phyloP scores from a whole-genome alignment of 2,797 vertebrate genomes.

The Phoebastria nigripes region DNA sequence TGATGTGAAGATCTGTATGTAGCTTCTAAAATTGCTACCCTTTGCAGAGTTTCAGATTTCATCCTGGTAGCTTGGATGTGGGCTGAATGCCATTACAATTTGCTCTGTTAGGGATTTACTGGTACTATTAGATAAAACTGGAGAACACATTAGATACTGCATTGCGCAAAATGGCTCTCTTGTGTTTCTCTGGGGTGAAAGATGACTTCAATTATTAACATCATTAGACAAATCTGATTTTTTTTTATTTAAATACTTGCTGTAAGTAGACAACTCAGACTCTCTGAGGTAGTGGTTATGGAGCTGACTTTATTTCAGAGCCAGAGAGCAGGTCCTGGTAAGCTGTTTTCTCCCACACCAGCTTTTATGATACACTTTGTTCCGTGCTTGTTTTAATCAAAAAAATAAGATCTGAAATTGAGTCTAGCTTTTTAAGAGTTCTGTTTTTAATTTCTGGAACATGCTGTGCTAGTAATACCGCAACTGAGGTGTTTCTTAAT shows the following conservation, averaged over 20 bases:
- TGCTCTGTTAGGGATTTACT: conserved; percentile 56
- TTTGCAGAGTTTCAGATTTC: conserved; percentile 54
- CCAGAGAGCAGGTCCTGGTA: background rate
- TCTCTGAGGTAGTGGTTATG: background rate
- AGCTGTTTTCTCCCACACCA: background rate
- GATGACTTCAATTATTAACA: conserved; percentile 27
- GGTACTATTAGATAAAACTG: conserved; percentile 33
- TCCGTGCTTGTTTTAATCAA: background rate
- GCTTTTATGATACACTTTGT: background rate
- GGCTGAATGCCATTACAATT: background rate
- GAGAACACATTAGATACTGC: conserved; percentile 3
- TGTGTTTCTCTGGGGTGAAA: background rate
- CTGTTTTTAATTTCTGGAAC: background rate
- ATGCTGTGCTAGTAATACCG: background rate
- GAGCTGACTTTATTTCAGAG: background rate
- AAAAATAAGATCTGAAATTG: background rate
- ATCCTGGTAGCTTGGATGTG: background rate
- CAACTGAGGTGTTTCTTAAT: background rate
- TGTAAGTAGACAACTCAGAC: background rate
- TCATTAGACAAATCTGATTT: background rate
- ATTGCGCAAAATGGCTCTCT: background rate
- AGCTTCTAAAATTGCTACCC: conserved; percentile 36
- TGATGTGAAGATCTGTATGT: background rate
- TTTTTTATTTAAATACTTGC: background rate
- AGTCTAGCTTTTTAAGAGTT: background rate